phyloP scores from a whole-genome alignment of 2,797 vertebrate species.

The Periparus ater region DNA sequence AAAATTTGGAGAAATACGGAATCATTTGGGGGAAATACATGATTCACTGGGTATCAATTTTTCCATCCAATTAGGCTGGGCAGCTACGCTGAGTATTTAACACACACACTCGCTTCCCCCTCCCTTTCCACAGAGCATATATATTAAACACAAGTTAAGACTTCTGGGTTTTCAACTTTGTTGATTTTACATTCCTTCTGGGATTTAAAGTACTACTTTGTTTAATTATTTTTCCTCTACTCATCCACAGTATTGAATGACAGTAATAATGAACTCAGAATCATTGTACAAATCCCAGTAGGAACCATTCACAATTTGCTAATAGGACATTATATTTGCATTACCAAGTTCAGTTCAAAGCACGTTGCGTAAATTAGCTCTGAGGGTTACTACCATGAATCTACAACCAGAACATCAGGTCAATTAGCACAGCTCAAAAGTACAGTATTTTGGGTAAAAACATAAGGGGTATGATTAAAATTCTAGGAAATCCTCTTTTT shows the following conservation, averaged over 20 bases:
- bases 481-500: slow-evolving; percentile 22
- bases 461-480: slow-evolving; percentile 43
- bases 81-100: neutral
- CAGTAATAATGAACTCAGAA: slow-evolving; percentile 70
- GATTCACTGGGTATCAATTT: slow-evolving; percentile 36
- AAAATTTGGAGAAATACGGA: neutral
- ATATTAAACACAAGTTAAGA: slow-evolving; percentile 62
- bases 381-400: slow-evolving; percentile 38
- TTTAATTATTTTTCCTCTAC: slow-evolving; percentile 59
- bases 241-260: slow-evolving; percentile 44
- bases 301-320: slow-evolving; percentile 36
- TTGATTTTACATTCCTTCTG: slow-evolving; percentile 55
- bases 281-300: slow-evolving; percentile 56
- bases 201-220: slow-evolving; percentile 54
- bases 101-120: neutral
- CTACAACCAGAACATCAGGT: slow-evolving; percentile 58
- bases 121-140: slow-evolving; percentile 7
- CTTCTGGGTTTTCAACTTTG: slow-evolving; percentile 54
- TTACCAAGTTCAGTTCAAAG: slow-evolving; percentile 47
- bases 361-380: slow-evolving; percentile 43
- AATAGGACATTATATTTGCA: slow-evolving; percentile 65
- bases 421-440: slow-evolving; percentile 66
- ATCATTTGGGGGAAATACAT: slow-evolving; percentile 4
- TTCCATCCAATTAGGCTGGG: slow-evolving; percentile 46
- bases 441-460: slow-evolving; percentile 42